Base-by-base conservation (phyloP, 2,113 vertebrate genomes). In the Cinclus mexicanus region DNA sequence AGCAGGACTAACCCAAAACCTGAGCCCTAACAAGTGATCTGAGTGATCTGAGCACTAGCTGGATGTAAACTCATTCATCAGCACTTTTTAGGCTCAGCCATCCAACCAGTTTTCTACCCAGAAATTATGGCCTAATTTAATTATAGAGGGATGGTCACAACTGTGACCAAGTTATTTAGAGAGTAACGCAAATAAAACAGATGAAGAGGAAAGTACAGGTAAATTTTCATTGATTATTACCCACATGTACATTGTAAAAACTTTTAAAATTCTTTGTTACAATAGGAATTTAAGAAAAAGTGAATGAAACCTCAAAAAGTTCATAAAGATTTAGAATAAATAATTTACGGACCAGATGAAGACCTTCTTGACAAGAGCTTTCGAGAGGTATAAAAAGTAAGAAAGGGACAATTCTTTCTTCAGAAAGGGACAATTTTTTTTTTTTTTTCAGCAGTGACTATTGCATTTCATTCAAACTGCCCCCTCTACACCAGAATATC, bases 181-280 rank as follows among this genome's bases (percentile, higher is more conserved):
- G 4, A 89, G 5, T 29, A 20, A 3, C 4, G 1, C 59, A 75
- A 88, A 35, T 78, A 53, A 70, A 88, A 60, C 8, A 49, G 17
- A 55, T 76, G 11, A 47, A 75, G 37, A 50, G 3, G 7, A 81
- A 55, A 46, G 3, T 50, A 3, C 22, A 49, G 55, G 8, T 64
- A 59, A 71, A 87, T 71, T 41, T 76, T 31, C 1, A 9, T 79
- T 6, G 23, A 47, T 91, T 42, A 42, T 65, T 70, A 29, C 15
- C 8, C 6, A 47, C 0, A 0, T 33, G 2, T 24, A 33, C 49
- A 75, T 52, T 90, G 16, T 50, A 72, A 60, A 71, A 61, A 29
- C 5, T 5, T 33, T 71, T 67, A 5, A 1, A 55, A 56, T 7
- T 61, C 21, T 76, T 56, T 55, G 4, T 42, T 59, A 52, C 6